phyloP scores from a whole-genome alignment of 2,797 vertebrate species.

The Hydrocynus forskahlii region DNA sequence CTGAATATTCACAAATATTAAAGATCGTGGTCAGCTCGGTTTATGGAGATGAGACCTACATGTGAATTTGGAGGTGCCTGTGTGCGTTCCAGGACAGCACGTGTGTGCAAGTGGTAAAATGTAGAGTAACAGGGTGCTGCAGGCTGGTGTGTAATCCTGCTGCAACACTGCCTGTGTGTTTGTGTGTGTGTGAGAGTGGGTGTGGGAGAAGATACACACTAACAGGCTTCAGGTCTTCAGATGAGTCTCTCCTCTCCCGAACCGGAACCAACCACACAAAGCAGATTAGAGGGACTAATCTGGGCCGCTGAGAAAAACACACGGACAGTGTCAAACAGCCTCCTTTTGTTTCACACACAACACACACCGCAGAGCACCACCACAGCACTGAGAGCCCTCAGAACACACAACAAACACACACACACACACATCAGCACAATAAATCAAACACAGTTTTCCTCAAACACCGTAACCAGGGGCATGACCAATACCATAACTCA shows the following conservation, averaged over 20 bases:
- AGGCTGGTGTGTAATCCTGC: slow-evolving; percentile 4
- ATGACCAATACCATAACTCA: too few relatives aligned
- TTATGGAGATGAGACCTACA: not conserved
- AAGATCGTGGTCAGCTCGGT: too few relatives aligned
- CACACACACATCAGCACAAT: slow-evolving; percentile 64
- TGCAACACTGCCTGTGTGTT: not conserved
- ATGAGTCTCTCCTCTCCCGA: not conserved
- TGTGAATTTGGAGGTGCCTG: not conserved
- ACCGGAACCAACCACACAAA: slow-evolving; percentile 12
- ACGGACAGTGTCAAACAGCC: not conserved
- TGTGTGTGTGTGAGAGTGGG: not conserved
- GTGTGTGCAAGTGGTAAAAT: not conserved
- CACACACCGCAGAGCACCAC: not conserved
- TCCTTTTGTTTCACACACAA: not conserved
- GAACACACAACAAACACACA: not conserved
- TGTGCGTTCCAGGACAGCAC: too few relatives aligned
- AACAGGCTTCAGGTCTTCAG: slow-evolving; percentile 1
- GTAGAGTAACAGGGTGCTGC: not conserved
- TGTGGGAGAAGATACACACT: too few relatives aligned
- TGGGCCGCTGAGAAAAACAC: slow-evolving; percentile 3
- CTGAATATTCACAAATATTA: too few relatives aligned
- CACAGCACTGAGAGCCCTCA: too few relatives aligned
- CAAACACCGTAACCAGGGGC: too few relatives aligned
- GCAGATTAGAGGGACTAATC: slow-evolving; percentile 13
- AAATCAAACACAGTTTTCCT: too few relatives aligned